Percentiles rank a stretch among this genome's conserved stretches.
phyloP scores from a whole-genome alignment of 2,113 vertebrate species.

The Hylia prasina region DNA sequence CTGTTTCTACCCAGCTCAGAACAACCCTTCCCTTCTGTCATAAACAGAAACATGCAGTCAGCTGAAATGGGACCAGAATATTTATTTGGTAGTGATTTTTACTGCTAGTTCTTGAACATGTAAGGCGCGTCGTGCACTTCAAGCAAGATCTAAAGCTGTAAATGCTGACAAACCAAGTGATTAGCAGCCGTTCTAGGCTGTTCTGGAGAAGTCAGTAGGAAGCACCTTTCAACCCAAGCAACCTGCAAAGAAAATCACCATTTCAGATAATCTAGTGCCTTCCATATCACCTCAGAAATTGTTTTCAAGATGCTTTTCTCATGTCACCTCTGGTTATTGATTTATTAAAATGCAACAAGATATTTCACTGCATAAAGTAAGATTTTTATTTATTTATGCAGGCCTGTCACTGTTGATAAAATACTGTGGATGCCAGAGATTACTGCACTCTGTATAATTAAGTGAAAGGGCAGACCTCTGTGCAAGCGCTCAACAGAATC shows the following conservation, averaged over 20 bases:
- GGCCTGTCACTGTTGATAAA: constrained; percentile 25
- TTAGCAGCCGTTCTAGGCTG: not conserved
- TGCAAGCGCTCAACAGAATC: not conserved
- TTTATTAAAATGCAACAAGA: constrained; percentile 48
- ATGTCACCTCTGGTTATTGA: constrained; percentile 5
- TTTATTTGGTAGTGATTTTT: constrained; percentile 18
- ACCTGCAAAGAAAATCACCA: constrained; percentile 41
- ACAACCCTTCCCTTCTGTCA: not conserved
- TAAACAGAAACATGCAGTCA: constrained; percentile 4
- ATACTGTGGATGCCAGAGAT: not conserved
- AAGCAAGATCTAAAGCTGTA: not conserved
- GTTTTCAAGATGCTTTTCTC: not conserved
- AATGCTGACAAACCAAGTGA: not conserved
- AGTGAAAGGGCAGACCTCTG: not conserved
- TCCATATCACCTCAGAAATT: constrained; percentile 10
- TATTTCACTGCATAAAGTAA: constrained; percentile 9
- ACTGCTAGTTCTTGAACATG: not conserved
- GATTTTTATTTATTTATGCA: constrained; percentile 41
- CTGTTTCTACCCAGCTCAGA: not conserved
- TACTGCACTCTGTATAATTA: not conserved
- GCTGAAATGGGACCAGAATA: constrained; percentile 7
- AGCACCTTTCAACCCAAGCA: constrained; percentile 27
- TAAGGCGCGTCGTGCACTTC: not conserved
- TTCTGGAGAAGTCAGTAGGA: not conserved
- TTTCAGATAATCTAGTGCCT: constrained; percentile 5